Base-by-base conservation (phyloP, 2,113 vertebrate species). In the Clupea harengus region DNA sequence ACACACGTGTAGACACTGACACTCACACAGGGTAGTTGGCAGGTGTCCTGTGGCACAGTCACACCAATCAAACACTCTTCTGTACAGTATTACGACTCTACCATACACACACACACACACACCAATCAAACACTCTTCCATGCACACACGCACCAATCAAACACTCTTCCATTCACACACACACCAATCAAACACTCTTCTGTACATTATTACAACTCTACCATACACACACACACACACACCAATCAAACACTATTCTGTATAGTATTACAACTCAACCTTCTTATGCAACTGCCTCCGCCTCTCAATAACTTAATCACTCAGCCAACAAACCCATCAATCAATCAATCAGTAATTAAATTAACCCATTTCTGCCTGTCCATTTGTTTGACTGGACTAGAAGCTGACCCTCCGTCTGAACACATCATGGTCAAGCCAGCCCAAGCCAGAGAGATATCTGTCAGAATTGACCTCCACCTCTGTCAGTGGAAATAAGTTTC, bases 11-110 rank as follows among this genome's bases (percentile, higher is more conserved):
- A 39, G 39, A 39, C 39, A 39, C 39, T 39, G 39, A 39, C 39
- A 39, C 39, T 39, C 39, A 1, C 39, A 39, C 39, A 86, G 92
- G 93, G 94, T 95, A 94, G 94, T 97, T 95, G 94, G 92, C 94
- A 93, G 93, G 93, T 92, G 92, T 92, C 93, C 90, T 92, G 93
- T 91, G 92, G 93, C 86, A 89, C 92, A 88, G 92, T 89, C 91
- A 92, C 84, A 89, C 85, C 81, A 89, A 88, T 92, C 93, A 93
- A 95, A 91, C 91, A 91, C 87, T 67, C 32, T 90, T 89, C 89
- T 92, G 91, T 93, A 92, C 91, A 89, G 84, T 87, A 89, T 86
- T 86, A 84, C 91, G 90, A 92, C 47, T 49, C 47, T 2, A 6
- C 47, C 15, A n/a, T n/a, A n/a, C n/a, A 39, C 39, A 39, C 39